phyloP scores from a whole-genome alignment of 2,888 invertebrate species.

The Pristionchus mayeri region DNA sequence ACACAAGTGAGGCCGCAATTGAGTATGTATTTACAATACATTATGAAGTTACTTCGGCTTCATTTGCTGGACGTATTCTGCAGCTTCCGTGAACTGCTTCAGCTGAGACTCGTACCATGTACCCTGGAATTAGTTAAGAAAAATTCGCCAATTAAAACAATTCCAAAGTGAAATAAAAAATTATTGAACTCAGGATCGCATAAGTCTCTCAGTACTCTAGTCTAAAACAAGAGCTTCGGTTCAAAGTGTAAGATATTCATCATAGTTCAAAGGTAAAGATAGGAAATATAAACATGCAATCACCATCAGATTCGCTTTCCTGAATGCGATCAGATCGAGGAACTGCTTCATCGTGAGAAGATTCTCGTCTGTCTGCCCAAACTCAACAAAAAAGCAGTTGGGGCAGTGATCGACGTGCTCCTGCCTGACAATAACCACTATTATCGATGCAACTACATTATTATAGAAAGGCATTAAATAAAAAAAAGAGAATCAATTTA shows the following conservation, averaged over 20 bases:
- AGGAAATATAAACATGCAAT: background rate
- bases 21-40: background rate
- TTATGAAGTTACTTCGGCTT: background rate
- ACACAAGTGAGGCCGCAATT: background rate
- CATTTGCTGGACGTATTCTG: background rate
- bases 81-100: background rate
- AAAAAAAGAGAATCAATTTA: too few species aligned
- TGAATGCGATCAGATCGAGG: slow-evolving; percentile 31
- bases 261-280: background rate
- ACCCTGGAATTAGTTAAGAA: background rate
- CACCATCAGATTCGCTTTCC: slow-evolving; percentile 9
- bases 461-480: background rate
- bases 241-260: slow-evolving; percentile 40
- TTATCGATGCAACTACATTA: background rate
- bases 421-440: background rate
- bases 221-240: background rate
- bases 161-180: background rate
- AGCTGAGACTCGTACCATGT: background rate
- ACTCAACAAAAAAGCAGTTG: slow-evolving; percentile 17
- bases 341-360: slow-evolving; percentile 32
- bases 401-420: slow-evolving; percentile 39
- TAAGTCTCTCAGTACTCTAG: background rate
- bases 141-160: background rate
- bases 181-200: background rate
- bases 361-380: slow-evolving; percentile 10